A percentile compares a stretch with the other conserved stretches of the same genome.
phyloP scores from a whole-genome alignment of 1,140 invertebrate genomes.

The Conopomorpha cramerella region DNA sequence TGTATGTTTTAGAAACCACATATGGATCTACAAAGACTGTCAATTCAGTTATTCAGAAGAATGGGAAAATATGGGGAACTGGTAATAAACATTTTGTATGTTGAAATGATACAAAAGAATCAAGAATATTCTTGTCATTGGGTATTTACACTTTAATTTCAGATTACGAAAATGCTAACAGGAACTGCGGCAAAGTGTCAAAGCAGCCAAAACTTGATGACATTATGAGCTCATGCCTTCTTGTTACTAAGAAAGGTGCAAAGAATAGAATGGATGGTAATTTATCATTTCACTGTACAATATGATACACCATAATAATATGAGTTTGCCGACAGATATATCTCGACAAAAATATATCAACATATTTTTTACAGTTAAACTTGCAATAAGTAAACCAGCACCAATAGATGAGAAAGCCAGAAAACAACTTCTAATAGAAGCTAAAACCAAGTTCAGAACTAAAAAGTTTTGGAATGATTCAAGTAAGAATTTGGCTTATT shows the following conservation, averaged over 20 bases:
- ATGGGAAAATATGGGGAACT: too few species aligned
- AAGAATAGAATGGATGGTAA: not conserved
- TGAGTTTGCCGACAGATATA: not conserved
- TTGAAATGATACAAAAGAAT: too few species aligned
- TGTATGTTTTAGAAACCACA: too few species aligned
- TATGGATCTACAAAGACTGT: too few species aligned
- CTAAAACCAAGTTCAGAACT: constrained; percentile 27
- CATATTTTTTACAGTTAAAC: too few species aligned
- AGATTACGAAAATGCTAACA: too few species aligned
- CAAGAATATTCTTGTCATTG: too few species aligned
- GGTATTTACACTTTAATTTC: too few species aligned
- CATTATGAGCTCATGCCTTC: not conserved
- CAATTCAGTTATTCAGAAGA: too few species aligned
- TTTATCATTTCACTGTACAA: not conserved
- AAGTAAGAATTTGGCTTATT: constrained; percentile 10
- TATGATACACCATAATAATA: not conserved
- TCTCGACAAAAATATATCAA: constrained; percentile 10
- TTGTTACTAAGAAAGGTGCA: not conserved
- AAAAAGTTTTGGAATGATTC: constrained; percentile 30
- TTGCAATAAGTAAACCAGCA: too few species aligned
- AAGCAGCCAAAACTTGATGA: not conserved
- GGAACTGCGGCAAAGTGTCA: too few species aligned
- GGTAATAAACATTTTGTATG: too few species aligned
- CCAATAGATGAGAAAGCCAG: constrained; percentile 18
- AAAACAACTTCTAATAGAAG: constrained; percentile 16